Base-by-base conservation (phyloP, 2,797 vertebrate species). In the Brachyalestes nurse region DNA sequence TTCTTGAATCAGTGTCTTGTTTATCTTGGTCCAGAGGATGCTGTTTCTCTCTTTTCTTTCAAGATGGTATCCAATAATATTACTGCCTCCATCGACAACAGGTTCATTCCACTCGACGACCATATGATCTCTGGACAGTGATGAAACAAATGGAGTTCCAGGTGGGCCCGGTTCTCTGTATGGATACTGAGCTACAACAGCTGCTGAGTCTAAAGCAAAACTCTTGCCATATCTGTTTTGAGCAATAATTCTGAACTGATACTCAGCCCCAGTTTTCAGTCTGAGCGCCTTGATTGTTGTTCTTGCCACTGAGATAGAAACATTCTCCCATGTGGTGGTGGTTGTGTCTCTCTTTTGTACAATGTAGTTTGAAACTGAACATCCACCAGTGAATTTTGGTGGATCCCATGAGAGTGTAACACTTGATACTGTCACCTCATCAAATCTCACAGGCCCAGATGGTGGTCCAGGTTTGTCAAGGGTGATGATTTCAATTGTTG, bases 41-140 rank as follows among this genome's bases (percentile, higher is more conserved):
- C 98, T 99, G 84, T 99, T 99, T 90, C 97, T 97, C 90, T 99
- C 98, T 88, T 99, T 99, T 82, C 94, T 96, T 90, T 99, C 98
- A 86, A 99, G 95, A 89, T 99, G 98, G 77, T 99, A 99, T 79
- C 98, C 98, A 88, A 99, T 90, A 87, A 99, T 89, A 82, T 84
- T 88, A 84, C 96, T 98, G 82, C 98, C 98, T 88, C 98, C 98
- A 87, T 99, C 98, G 88, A 92, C 90, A 83, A 99, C 93, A 80
- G 98, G 98, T 83, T 99, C 97, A 84, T 99, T 95, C 98, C 98
- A 99, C 72, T 99, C 96, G 75, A 99, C 90, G 13, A 97, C 83
- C 93, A 99, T 98, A 84, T 97, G 95, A 77, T 99, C 97, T 86
- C 97, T 96, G 51, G 97, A 96, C 80, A 96, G 92, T 49, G 90